These are phyloP conservation scores for Amblyteles armatorius DNA, from an alignment of 2,888 invertebrate species.

Conservation along the genomic window DNA sequence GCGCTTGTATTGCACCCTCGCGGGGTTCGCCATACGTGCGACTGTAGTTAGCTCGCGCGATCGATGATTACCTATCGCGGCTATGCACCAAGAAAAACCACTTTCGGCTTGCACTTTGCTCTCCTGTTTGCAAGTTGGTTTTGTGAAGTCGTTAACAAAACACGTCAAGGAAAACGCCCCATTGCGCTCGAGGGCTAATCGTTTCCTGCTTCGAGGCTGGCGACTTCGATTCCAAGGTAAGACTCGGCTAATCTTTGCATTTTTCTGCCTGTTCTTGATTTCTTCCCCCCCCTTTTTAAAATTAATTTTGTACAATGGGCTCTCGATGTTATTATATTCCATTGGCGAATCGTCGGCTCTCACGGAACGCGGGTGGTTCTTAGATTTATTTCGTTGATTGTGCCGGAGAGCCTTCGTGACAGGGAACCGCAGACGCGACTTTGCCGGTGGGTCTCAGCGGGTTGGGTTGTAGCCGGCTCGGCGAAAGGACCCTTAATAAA, in stretches of 20 bases:
- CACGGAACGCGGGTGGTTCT: constrained; percentile 53
- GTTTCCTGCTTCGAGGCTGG: constrained; percentile 33
- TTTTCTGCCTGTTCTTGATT: not conserved
- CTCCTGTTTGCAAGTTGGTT: constrained; percentile 36
- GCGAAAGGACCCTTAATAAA: constrained; percentile 65
- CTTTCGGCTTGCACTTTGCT: constrained; percentile 14
- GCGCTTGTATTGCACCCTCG: constrained; percentile 14
- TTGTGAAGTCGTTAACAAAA: constrained; percentile 54
- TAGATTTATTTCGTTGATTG: constrained; percentile 61
- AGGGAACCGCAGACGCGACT: constrained; percentile 55
- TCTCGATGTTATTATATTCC: constrained; percentile 52
- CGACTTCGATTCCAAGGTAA: not conserved
- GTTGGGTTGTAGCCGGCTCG: constrained; percentile 50
- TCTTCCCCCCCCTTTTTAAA: not conserved
- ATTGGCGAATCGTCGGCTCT: constrained; percentile 48
- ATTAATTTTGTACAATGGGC: constrained; percentile 35
- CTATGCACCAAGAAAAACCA: constrained; percentile 30
- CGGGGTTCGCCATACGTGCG: constrained; percentile 14
- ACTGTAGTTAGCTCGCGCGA: constrained; percentile 23
- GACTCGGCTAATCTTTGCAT: not conserved
- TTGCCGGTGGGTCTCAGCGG: constrained; percentile 37
- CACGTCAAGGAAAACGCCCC: constrained; percentile 31
- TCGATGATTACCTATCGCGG: constrained; percentile 42
- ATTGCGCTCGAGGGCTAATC: constrained; percentile 30
- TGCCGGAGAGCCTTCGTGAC: constrained; percentile 64